These are phyloP conservation scores for Odiellus spinosus DNA, from an alignment of 2,888 invertebrate genomes.

Conservation along the genomic window DNA sequence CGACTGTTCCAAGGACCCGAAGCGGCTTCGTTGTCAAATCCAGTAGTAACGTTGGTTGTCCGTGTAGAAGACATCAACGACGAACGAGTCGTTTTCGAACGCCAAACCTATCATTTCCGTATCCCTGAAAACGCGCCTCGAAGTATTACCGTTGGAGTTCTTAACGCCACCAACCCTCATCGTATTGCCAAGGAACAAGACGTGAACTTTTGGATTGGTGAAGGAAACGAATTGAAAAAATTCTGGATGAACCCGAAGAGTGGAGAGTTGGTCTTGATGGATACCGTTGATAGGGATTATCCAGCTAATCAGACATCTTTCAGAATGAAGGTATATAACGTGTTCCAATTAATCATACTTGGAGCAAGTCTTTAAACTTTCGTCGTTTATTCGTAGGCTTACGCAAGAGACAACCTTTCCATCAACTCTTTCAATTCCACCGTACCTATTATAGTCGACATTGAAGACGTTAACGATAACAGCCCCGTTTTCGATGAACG, in stretches of 20 bases:
- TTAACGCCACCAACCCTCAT: slow-evolving; percentile 22
- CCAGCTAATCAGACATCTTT: slow-evolving; percentile 22
- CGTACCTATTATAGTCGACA: slow-evolving; percentile 20
- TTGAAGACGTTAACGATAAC: slow-evolving; percentile 21
- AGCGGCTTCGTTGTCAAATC: slow-evolving; percentile 19
- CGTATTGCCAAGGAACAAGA: slow-evolving; percentile 20
- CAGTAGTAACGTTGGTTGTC: slow-evolving; percentile 22
- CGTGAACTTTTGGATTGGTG: slow-evolving; percentile 23
- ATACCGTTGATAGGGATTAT: slow-evolving; percentile 22
- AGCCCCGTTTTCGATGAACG: slow-evolving; percentile 19
- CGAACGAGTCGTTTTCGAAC: slow-evolving; percentile 22
- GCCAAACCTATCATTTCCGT: slow-evolving; percentile 21
- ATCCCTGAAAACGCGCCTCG: slow-evolving; percentile 21
- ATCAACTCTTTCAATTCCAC: slow-evolving; percentile 22
- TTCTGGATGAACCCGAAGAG: slow-evolving; percentile 21
- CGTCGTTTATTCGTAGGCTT: slow-evolving; percentile 15
- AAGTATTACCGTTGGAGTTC: slow-evolving; percentile 20
- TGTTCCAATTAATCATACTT: background rate
- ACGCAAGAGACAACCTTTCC: slow-evolving; percentile 22
- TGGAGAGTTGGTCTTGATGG: slow-evolving; percentile 23
- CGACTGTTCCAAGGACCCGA: slow-evolving; percentile 23
- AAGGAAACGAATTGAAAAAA: slow-evolving; percentile 15
- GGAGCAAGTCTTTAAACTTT: no score
- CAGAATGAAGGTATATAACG: slow-evolving; percentile 17
- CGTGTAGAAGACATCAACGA: slow-evolving; percentile 24